These are phyloP conservation scores for Thelaira solivaga DNA, from an alignment of 2,888 invertebrate species.

Conservation along the genomic window DNA sequence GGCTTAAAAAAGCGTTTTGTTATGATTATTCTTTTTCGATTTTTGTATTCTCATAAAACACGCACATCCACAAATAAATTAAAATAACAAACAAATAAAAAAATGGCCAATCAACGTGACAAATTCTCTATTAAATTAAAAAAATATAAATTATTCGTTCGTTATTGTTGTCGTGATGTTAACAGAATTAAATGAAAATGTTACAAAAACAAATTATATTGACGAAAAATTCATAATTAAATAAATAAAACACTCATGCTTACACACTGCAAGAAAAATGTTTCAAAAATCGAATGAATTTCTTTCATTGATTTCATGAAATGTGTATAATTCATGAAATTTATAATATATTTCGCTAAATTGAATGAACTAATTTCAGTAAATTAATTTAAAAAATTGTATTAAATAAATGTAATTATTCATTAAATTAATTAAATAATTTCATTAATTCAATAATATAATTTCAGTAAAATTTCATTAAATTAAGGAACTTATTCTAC, in stretches of 20 bases:
- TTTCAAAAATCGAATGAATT: no score
- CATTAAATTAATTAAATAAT: no score
- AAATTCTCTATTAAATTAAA: conserved; percentile 57
- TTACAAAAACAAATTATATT: background rate
- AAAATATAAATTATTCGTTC: conserved; percentile 29
- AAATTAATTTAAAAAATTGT: no score
- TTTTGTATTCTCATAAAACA: background rate
- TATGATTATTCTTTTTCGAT: background rate
- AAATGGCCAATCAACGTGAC: conserved; percentile 51
- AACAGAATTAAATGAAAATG: conserved; percentile 8
- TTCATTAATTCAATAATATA: no score
- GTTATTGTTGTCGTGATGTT: background rate
- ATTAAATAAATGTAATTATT: no score
- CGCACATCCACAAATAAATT: conserved; percentile 15
- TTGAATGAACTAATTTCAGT: no score
- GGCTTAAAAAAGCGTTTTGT: conserved; percentile 8
- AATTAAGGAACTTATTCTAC: no score
- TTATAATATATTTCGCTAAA: no score
- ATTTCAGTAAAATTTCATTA: no score
- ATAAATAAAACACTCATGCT: background rate
- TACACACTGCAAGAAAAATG: no score
- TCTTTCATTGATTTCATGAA: no score
- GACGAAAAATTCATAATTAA: background rate
- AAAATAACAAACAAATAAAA: conserved; percentile 12
- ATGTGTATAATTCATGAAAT: no score